phyloP scores from a whole-genome alignment of 2,113 vertebrate species.

The Heloderma charlesbogerti region DNA sequence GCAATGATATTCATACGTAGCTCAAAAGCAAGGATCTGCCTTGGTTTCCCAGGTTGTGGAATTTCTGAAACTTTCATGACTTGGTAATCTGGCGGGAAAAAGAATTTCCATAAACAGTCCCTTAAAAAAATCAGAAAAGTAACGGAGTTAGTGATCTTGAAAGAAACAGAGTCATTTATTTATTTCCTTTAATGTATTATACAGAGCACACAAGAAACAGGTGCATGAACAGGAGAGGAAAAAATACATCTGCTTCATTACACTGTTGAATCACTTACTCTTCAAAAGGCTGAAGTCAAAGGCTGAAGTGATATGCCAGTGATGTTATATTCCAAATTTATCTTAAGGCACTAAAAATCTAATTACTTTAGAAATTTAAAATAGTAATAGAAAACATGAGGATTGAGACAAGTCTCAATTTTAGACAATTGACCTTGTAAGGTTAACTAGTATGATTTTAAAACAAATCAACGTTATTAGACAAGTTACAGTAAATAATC shows the following conservation, averaged over 20 bases:
- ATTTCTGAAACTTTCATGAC: constrained; percentile 92
- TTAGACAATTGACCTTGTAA: not conserved
- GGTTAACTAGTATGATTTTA: not conserved
- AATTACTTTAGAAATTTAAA: not conserved
- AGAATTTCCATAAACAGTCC: constrained; percentile 98
- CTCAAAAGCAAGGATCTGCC: constrained; percentile 97
- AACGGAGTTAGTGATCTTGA: not conserved
- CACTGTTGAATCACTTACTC: not conserved
- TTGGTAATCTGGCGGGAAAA: constrained; percentile 96
- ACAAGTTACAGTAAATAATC: not conserved
- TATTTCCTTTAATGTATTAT: not conserved
- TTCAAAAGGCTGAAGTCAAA: not conserved
- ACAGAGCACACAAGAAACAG: not conserved
- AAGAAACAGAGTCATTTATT: not conserved
- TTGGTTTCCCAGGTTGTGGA: constrained; percentile 87
- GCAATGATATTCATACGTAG: constrained; percentile 99
- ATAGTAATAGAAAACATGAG: not conserved
- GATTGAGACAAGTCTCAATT: not conserved
- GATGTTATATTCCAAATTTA: not conserved
- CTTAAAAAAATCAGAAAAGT: constrained; percentile 68
- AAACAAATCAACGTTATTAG: not conserved
- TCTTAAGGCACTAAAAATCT: not conserved
- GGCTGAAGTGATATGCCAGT: not conserved
- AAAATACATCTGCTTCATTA: not conserved
- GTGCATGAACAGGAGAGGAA: not conserved